Evolutionary conservation across 2,797 vertebrate species (phyloP).

Genomic region (Paramormyrops hopkinsi): DNA sequence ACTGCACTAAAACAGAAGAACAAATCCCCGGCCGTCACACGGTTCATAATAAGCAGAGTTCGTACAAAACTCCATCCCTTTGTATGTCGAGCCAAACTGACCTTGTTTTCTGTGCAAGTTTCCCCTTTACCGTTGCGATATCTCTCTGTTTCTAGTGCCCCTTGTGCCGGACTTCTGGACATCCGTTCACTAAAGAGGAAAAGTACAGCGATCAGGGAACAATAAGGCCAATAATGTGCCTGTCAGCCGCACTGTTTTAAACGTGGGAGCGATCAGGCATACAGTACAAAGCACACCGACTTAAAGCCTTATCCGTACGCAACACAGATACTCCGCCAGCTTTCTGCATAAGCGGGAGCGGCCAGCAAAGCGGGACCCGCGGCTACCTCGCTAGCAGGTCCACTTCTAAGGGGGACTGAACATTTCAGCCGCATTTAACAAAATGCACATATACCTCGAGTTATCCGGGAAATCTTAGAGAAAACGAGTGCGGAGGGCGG

Average conservation of each 20-base stretch:
- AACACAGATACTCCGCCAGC: not conserved
- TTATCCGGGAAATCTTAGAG: not conserved
- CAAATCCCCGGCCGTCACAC: not conserved
- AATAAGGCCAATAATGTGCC: not conserved
- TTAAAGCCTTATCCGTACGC: not conserved
- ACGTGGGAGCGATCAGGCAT: not conserved
- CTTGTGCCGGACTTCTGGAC: not conserved
- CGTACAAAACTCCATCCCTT: not conserved
- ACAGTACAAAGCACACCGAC: not conserved
- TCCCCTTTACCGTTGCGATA: not conserved
- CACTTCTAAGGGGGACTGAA: not conserved
- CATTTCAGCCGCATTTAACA: not conserved
- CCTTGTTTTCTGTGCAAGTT: not conserved
- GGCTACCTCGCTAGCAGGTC: not conserved
- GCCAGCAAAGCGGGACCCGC: not conserved
- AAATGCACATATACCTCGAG: not conserved
- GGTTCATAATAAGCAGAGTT: not conserved
- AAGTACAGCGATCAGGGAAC: not conserved
- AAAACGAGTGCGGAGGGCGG: not conserved
- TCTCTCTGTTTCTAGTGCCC: not conserved
- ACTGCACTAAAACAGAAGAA: not conserved
- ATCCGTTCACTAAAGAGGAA: not conserved
- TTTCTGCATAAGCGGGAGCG: not conserved
- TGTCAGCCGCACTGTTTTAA: not conserved
- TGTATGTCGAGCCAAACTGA: not conserved